phyloP scores from a whole-genome alignment of 2,113 vertebrate genomes.

The Dipodomys merriami region DNA sequence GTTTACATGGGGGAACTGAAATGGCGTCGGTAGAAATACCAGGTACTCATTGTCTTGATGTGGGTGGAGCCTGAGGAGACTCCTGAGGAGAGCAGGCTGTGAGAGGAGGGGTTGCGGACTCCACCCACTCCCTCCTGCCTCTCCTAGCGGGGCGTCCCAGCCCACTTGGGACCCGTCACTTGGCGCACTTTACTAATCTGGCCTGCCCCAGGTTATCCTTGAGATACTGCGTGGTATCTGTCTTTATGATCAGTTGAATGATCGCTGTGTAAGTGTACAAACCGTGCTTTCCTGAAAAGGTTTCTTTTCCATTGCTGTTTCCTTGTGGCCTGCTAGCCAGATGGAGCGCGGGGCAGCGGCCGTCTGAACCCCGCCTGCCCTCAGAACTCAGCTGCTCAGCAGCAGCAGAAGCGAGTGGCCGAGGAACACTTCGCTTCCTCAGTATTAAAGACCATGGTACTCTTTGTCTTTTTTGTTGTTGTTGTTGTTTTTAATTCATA shows the following conservation, averaged over 20 bases:
- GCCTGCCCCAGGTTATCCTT: slow-evolving; percentile 92
- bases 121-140: too few relatives aligned
- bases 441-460: slow-evolving; percentile 87
- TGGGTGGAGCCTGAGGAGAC: slow-evolving; percentile 74
- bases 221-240: slow-evolving; percentile 96
- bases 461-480: slow-evolving; percentile 25
- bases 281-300: slow-evolving; percentile 85
- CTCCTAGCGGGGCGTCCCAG: too few relatives aligned
- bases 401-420: slow-evolving; percentile 79
- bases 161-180: slow-evolving; percentile 84
- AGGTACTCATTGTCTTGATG: slow-evolving; percentile 75
- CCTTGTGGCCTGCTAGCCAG: slow-evolving; percentile 80
- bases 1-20: too few relatives aligned
- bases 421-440: slow-evolving; percentile 82
- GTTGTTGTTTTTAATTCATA: slow-evolving; percentile 73
- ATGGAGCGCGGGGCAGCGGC: slow-evolving; percentile 78
- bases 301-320: slow-evolving; percentile 84
- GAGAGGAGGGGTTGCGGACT: slow-evolving; percentile 43
- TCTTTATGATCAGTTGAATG: slow-evolving; percentile 98
- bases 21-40: slow-evolving; percentile 76
- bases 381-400: slow-evolving; percentile 35
- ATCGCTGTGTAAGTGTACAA: slow-evolving; percentile 90
- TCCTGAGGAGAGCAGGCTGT: slow-evolving; percentile 65
- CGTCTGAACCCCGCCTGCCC: slow-evolving; percentile 79
- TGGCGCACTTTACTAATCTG: slow-evolving; percentile 99